These are phyloP conservation scores for Coenonympha glycerion DNA, from an alignment of 2,888 invertebrate species.

Conservation along the genomic window DNA sequence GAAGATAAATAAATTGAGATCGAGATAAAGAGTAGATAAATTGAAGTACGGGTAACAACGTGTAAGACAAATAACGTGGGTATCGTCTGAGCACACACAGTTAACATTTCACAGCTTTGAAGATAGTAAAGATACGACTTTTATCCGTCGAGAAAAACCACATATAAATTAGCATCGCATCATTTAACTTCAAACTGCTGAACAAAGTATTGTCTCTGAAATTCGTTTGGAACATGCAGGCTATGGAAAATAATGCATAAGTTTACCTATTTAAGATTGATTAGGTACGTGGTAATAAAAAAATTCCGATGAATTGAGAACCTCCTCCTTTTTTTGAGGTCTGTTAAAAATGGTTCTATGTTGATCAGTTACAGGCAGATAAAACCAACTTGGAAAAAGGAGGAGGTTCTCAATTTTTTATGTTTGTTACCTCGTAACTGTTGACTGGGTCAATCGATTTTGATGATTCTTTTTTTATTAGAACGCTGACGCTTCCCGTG, in stretches of 20 bases:
- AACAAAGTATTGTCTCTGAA: conserved; percentile 14
- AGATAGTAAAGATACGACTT: conserved; percentile 7
- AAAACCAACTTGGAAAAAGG: no score
- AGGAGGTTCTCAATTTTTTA: no score
- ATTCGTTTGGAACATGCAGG: conserved; percentile 3
- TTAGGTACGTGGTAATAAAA: no score
- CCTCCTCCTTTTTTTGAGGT: no score
- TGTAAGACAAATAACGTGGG: background rate
- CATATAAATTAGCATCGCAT: conserved; percentile 18
- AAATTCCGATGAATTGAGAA: no score
- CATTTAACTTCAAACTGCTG: conserved; percentile 13
- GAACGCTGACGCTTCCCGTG: no score
- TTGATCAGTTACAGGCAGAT: conserved; percentile 13
- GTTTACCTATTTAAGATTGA: conserved; percentile 22
- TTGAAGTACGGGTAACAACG: background rate
- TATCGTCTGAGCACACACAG: background rate
- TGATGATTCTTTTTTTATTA: no score
- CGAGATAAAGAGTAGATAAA: no score
- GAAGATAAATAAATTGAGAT: no score
- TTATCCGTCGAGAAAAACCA: conserved; percentile 10
- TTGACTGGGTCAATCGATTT: no score
- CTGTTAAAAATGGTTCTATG: conserved; percentile 16
- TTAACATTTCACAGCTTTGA: conserved; percentile 5
- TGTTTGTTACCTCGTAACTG: no score
- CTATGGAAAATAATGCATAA: conserved; percentile 17